Conservation (phyloP, 2,113 vertebrate genomes). For the Oncorhynchus nerka region DNA sequence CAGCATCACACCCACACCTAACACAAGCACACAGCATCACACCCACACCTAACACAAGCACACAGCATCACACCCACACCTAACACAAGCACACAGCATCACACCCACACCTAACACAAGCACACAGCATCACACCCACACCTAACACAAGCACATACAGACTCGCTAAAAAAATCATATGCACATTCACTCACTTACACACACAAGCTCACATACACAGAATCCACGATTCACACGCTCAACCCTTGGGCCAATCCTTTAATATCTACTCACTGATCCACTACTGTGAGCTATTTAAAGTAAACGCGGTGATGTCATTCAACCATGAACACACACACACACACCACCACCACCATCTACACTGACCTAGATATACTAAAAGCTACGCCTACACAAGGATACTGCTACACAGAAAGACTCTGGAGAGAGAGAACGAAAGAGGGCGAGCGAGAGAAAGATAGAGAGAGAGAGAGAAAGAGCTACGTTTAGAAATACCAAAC, state of each 20-base stretch:
- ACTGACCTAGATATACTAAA: conserved; percentile 14
- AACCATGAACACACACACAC: conserved; percentile 20
- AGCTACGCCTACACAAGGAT: conserved; percentile 44
- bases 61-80: background rate
- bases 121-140: too few relatives aligned
- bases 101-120: too few relatives aligned
- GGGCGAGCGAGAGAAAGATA: too few relatives aligned
- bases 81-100: too few relatives aligned
- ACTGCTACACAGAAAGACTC: conserved; percentile 50
- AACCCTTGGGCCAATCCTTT: background rate
- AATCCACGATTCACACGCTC: background rate
- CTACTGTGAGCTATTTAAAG: conserved; percentile 60
- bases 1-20: too few relatives aligned
- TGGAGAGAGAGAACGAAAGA: background rate
- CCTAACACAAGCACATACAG: background rate
- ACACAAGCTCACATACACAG: background rate
- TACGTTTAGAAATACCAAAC: background rate
- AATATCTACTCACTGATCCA: conserved; percentile 32
- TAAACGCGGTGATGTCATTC: conserved; percentile 53
- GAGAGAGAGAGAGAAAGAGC: background rate
- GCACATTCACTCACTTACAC: conserved; percentile 6
- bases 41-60: too few relatives aligned
- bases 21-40: too few relatives aligned
- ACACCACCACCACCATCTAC: conserved; percentile 7
- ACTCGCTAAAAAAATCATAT: conserved; percentile 15